These are phyloP conservation scores for Zaprionus tsacasi DNA, from an alignment of 1,140 invertebrate species.

Conservation along the genomic window DNA sequence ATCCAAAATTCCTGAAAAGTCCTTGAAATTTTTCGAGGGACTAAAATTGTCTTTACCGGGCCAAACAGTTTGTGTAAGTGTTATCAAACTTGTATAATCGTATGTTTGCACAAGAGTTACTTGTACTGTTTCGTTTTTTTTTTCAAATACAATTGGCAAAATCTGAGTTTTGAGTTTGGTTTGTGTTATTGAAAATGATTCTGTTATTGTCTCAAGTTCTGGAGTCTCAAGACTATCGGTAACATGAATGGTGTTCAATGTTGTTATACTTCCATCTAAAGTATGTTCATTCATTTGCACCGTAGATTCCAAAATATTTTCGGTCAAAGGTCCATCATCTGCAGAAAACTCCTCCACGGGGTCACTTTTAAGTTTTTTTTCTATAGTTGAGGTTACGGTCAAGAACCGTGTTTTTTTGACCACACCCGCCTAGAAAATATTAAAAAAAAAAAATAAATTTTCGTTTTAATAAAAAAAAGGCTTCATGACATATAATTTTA, in stretches of 20 bases:
- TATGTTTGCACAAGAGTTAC: conserved; percentile 95
- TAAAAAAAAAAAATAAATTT: background rate
- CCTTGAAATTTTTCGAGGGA: conserved; percentile 88
- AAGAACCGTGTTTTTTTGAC: conserved; percentile 94
- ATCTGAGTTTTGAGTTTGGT: conserved; percentile 94
- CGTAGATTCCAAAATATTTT: conserved; percentile 93
- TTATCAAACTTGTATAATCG: conserved; percentile 92
- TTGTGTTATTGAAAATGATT: conserved; percentile 95
- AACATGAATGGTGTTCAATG: conserved; percentile 91
- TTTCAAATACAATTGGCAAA: conserved; percentile 89
- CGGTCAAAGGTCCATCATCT: conserved; percentile 90
- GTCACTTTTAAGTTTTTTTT: conserved; percentile 88
- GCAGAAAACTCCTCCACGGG: conserved; percentile 85
- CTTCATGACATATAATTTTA: background rate
- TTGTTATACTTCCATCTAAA: conserved; percentile 91
- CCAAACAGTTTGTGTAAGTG: conserved; percentile 94
- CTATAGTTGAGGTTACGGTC: conserved; percentile 92
- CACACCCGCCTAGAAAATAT: conserved; percentile 89
- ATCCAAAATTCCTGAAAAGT: conserved; percentile 93
- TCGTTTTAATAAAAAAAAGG: background rate
- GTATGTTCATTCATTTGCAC: conserved; percentile 89
- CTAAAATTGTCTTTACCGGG: conserved; percentile 91
- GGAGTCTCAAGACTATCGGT: conserved; percentile 91
- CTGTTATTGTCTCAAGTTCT: conserved; percentile 93
- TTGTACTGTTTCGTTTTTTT: conserved; percentile 89